Base-by-base conservation (phyloP, 2,888 invertebrate species). In the Ectobius pallidus region DNA sequence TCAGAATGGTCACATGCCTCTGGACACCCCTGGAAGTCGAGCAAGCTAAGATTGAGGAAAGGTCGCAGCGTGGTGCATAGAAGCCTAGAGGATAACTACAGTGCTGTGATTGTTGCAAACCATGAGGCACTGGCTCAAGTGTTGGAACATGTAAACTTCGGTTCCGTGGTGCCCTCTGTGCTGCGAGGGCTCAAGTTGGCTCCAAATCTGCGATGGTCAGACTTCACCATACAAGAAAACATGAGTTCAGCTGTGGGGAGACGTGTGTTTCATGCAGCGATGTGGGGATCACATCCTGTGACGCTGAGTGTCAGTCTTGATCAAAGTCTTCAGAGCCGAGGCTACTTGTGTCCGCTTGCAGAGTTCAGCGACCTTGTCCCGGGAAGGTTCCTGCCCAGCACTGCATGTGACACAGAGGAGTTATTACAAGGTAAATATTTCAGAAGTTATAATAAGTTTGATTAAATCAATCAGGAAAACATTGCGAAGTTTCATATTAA, bases 81-180 rank as follows among this genome's bases (percentile, higher is more conserved):
- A 80, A 94, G 91, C 81, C 86, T 95, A 76, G 95, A 95, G 81
- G 95, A 95, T 80, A 95, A 95, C 85, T 95, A 95, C 80, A 94
- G 94, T 20, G 95, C 95, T 52, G 94, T 95, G 42, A 91, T 95
- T 76, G 91, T 94, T 44, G 94, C 95, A 75, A 95, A 95, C 85
- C 94, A 95, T 81, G 94, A 95, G 84, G 94, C 95, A 7, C 87
- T 95, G 22, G 93, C 94, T 69, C 94, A 95, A 84, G 91, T 95
- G 79, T 86, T 95, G 76, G 94, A 95, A 84, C 94, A 95, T 88
- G 95, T 95, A 83, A 81, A 92, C 82, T 92, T 92, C 84, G 88
- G 88, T 67, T 88, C 88, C 18, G 86, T 88, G 62, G 87, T 92
- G 81, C 90, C 91, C 73, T 84, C 89, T 2, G 88, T 90, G 0